Percentiles rank a stretch among this genome's conserved stretches.
Conservation (phyloP, 2,888 invertebrate species). For the Drosophila maculinotata region DNA sequence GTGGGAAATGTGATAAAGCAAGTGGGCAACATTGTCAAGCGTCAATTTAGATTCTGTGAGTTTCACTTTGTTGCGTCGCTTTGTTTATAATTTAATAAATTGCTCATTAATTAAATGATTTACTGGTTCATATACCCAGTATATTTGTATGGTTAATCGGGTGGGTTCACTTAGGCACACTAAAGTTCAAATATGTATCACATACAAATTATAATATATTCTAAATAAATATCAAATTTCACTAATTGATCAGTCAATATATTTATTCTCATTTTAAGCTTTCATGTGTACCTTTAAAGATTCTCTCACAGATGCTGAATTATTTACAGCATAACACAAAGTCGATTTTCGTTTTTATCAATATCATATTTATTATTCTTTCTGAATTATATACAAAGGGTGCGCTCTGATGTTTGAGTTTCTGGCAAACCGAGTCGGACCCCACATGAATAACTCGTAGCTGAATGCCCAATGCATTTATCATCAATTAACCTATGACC, state of each 20-base stretch:
- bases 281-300: too few relatives aligned
- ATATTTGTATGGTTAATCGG: not conserved
- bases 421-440: constrained; percentile 13
- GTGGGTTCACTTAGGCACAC: not conserved
- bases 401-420: constrained; percentile 65
- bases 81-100: constrained; percentile 79
- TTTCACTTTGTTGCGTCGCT: constrained; percentile 56
- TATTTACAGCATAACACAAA: not conserved
- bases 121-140: constrained; percentile 33
- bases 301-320: not conserved
- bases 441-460: constrained; percentile 23
- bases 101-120: constrained; percentile 77
- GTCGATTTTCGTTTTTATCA: not conserved
- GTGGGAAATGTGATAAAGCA: constrained; percentile 47
- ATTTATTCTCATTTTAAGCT: too few relatives aligned
- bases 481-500: constrained; percentile 77
- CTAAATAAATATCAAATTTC: too few relatives aligned
- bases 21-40: constrained; percentile 45
- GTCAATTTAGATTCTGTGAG: constrained; percentile 59
- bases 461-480: constrained; percentile 53
- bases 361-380: constrained; percentile 11
- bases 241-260: too few relatives aligned
- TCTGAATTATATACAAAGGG: constrained; percentile 29
- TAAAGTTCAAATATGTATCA: too few relatives aligned
- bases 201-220: too few relatives aligned